Conservation (phyloP, 2,797 vertebrate genomes). For the Coracias cyanogaster region DNA sequence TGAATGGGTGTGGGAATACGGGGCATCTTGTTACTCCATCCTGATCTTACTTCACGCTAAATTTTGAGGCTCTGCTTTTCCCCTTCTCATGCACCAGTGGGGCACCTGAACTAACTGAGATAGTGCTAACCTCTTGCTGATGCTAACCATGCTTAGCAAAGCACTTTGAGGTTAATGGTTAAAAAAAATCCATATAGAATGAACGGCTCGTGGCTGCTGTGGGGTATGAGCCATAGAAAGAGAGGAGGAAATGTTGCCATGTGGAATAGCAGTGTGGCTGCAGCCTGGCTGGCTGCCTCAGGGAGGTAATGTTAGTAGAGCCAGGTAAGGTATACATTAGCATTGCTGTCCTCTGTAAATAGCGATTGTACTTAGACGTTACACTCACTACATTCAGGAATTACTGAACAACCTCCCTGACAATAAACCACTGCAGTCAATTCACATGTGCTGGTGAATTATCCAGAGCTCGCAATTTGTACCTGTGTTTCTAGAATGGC, state of each 20-base stretch:
- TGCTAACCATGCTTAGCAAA: not conserved
- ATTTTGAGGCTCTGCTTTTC: not conserved
- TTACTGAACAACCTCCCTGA: not conserved
- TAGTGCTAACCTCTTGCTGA: rapidly evolving
- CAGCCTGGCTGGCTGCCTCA: not conserved
- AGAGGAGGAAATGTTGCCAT: not conserved
- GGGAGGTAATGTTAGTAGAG: not conserved
- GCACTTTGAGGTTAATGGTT: not conserved
- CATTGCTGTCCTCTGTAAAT: not conserved
- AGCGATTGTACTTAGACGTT: not conserved
- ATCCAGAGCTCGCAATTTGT: not conserved
- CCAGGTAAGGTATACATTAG: not conserved
- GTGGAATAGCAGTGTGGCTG: not conserved
- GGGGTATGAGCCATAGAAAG: not conserved
- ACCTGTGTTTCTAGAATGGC: not conserved
- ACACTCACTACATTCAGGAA: not conserved
- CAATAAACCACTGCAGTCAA: not conserved
- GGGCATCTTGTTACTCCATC: not conserved
- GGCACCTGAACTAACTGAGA: not conserved
- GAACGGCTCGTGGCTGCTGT: rapidly evolving
- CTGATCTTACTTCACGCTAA: not conserved
- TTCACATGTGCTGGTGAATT: not conserved
- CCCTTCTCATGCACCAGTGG: rapidly evolving
- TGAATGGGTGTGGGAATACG: not conserved
- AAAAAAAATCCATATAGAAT: not conserved